Base-by-base conservation (phyloP, 2,113 vertebrate species). In the Jaculus jaculus region DNA sequence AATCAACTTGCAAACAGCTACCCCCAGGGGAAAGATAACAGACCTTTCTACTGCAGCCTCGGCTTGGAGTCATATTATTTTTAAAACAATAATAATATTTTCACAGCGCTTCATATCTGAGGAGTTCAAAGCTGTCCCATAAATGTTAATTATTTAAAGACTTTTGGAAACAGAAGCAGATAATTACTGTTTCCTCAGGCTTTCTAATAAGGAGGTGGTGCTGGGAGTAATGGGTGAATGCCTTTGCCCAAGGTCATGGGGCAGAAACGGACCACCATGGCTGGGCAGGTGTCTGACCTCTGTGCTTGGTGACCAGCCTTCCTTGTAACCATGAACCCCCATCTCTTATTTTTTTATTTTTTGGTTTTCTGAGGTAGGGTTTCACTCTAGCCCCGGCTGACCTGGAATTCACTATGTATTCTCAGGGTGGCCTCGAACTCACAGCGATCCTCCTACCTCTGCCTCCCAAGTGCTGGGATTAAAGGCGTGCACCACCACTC, bases 71-170 rank as follows among this genome's bases (percentile, higher is more conserved):
- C 72, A 8, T 61, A 68, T 68, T 91, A 32, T 84, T 81, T 88
- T 87, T 26, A 37, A 90, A 85, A 93, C 89, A 95, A 89, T 92
- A 95, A 90, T 82, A 90, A 80, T 92, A 90, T 92, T 96, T 94
- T 68, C 89, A 34, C 18, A 21, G 77, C 24, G 51, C 66, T 42
- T 86, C 73, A 34, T 89, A 63, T 92, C 92, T 21, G 88, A 87
- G 86, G 30, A 93, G 77, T 95, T 96, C 94, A 74, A 75, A 90
- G 85, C 90, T 23, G n/a, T 60, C 75, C 84, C 42, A 77, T 47
- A 89, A 87, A 81, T 84, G 89, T 91, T 95, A 87, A 94, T 94
- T 89, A 94, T 87, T 94, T 87, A 91, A 92, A 84, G 93, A 51
- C 47, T 84, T 93, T 89, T 89, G 63, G 89, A 81, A 82, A 81